Evolutionary conservation across 2,113 vertebrate genomes (phyloP).

Genomic region (Cheirogaleus medius): DNA sequence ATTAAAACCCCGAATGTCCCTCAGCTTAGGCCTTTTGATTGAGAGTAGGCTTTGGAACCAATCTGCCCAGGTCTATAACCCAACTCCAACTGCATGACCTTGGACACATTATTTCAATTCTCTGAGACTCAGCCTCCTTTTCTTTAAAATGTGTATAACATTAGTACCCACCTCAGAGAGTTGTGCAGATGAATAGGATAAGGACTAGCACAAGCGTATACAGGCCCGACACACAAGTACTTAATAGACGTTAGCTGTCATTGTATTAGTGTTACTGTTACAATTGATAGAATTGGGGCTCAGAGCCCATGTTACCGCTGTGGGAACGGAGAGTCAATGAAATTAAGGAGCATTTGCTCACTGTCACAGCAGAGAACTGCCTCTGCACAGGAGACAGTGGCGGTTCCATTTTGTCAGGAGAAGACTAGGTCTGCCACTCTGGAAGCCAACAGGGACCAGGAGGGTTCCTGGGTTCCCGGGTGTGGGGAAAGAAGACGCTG

Average conservation of each 20-base stretch:
- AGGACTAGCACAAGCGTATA: background rate
- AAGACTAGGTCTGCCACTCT: background rate
- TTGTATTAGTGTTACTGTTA: background rate
- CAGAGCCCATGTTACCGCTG: background rate
- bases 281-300: background rate
- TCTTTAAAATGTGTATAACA: background rate
- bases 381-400: background rate
- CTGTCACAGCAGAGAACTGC: background rate
- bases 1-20: background rate
- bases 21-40: background rate
- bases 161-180: background rate
- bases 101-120: background rate
- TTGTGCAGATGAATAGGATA: background rate
- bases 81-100: background rate
- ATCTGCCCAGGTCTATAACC: background rate
- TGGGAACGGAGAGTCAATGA: background rate
- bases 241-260: background rate
- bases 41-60: background rate
- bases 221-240: background rate
- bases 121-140: background rate
- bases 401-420: background rate
- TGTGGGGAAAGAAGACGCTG: background rate
- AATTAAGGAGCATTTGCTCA: background rate
- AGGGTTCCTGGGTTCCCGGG: no score
- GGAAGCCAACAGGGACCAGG: background rate